A percentile compares a stretch with the other conserved stretches of the same genome.
These are phyloP conservation scores for Temnopleurus reevesii DNA, from an alignment of 53 echinoderm and acorn worm species.

Conservation along the genomic window DNA sequence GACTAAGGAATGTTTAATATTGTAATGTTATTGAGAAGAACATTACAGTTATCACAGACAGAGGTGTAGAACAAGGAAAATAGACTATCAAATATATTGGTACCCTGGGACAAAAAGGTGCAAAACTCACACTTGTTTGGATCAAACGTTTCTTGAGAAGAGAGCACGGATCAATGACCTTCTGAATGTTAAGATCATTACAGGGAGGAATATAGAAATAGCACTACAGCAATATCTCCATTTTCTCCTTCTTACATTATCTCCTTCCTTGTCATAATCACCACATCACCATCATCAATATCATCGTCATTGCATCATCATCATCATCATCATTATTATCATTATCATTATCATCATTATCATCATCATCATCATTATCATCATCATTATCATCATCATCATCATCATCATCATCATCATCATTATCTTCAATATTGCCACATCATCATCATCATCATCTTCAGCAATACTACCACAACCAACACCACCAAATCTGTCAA, in stretches of 20 bases:
- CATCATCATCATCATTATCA: not conserved
- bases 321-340: not conserved
- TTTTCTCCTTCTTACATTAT: no score
- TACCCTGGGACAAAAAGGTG: no score
- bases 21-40: no score
- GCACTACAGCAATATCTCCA: constrained; percentile 84
- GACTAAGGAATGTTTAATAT: no score
- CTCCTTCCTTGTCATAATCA: no score
- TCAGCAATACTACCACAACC: not conserved
- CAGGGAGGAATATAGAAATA: constrained; percentile 74
- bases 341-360: not conserved
- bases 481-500: not conserved
- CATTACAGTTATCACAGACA: no score
- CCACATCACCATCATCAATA: no score
- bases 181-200: constrained; percentile 40
- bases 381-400: not conserved
- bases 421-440: not conserved
- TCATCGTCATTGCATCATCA: not conserved
- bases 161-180: constrained; percentile 59
- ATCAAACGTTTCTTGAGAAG: constrained; percentile 78
- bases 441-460: not conserved
- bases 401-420: not conserved
- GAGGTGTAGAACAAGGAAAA: no score
- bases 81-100: no score
- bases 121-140: no score